Evolutionary conservation across 2,113 vertebrate genomes (phyloP), one percentile per base, ranked within the genome.

Genomic region (Bombycilla garrulus): DNA sequence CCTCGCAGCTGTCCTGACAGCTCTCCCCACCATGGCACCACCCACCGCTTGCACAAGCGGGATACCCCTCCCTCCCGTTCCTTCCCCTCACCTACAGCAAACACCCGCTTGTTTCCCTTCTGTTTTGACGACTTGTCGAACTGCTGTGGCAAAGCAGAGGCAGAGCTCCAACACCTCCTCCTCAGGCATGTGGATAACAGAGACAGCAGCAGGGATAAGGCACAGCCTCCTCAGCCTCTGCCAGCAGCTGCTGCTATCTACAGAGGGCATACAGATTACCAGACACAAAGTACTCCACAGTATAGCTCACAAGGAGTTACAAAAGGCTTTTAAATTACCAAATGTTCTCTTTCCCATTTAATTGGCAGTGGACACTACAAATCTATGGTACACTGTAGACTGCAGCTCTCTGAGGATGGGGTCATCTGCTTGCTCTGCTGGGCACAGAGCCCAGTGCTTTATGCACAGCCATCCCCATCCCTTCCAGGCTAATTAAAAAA

Each of bases 141-240:
- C 64, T 35, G 45, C 72, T 69, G 28, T 73, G 80, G 88, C 85
- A 92, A 87, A 92, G 66, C n/a, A 81, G 65, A 74, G 78, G 67
- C 84, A 72, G 84, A 26, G 54, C 51, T 93, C 87, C 88, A 81
- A 44, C 60, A 42, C 44, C 81, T 90, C 61, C 86, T 96, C 61
- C 81, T 73, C 1, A 1, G 51, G 45, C 48, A 28, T n/a, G n/a
- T 60, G 24, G 70, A 28, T 61, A 61, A 80, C 51, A 95, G 50
- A 50, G 69, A 36, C 40, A 56, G 58, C 1, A 11, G 38, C 70
- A 69, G 58, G 50, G 74, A 86, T 23, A 57, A 42, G 45, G 33
- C 60, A 38, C 38, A 7, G 62, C 2, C 62, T 61, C 35, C 17
- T 70, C 82, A 72, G 19, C 7, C 53, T 24, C 50, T 69, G 40